phyloP scores from a whole-genome alignment of 2,113 vertebrate genomes.

The Phaethornis superciliosus region DNA sequence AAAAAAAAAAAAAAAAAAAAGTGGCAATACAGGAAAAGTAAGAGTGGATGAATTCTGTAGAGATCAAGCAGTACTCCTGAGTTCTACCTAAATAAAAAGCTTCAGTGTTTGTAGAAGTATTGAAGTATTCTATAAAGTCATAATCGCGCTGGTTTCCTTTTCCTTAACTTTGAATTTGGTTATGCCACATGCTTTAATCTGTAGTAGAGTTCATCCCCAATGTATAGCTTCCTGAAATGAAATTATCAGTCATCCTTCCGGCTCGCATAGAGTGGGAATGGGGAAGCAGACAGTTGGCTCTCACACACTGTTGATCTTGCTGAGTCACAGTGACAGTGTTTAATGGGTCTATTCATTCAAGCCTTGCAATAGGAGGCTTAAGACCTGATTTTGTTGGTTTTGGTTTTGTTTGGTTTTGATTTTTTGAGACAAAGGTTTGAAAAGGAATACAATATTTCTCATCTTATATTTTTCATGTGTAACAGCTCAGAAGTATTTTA shows the following conservation, averaged over 20 bases:
- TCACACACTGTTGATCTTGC: conserved; percentile 45
- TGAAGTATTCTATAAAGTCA: background rate
- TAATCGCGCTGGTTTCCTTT: background rate
- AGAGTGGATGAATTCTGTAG: background rate
- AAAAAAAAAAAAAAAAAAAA: background rate
- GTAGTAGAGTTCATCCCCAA: background rate
- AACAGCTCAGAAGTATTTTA: background rate
- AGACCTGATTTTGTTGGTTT: background rate
- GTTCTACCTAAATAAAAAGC: background rate
- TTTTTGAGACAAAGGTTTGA: background rate
- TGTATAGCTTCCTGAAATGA: background rate
- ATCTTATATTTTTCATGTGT: background rate
- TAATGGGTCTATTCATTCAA: conserved; percentile 4
- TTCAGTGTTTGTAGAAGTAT: background rate
- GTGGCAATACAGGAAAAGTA: background rate
- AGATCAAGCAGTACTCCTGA: background rate
- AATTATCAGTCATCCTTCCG: background rate
- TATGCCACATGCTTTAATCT: background rate
- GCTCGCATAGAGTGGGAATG: background rate
- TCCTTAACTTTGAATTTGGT: background rate
- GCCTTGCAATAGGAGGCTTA: background rate
- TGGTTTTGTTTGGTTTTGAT: too few relatives aligned
- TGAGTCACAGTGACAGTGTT: conserved; percentile 68
- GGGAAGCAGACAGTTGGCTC: conserved; percentile 18
- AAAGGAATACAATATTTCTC: background rate